Conservation (phyloP, 2,888 invertebrate species). For the Nemotelus nigrinus region DNA sequence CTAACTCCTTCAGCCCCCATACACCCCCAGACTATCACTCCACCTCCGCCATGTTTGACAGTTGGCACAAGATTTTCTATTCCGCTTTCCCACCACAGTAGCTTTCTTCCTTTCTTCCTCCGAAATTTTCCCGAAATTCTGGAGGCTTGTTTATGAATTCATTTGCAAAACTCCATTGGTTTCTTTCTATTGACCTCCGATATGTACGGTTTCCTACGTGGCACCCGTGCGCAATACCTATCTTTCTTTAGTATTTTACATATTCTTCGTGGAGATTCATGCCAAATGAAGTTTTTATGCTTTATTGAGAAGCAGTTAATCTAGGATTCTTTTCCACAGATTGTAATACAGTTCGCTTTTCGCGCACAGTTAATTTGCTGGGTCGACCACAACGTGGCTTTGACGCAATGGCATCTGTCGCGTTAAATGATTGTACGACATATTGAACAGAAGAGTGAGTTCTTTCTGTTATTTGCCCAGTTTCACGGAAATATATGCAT, state of each 20-base stretch:
- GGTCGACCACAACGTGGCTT: not conserved
- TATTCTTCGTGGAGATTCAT: not conserved
- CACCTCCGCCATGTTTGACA: constrained; percentile 45
- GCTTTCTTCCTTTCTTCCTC: no score
- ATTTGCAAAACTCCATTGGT: constrained; percentile 35
- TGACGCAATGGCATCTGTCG: not conserved
- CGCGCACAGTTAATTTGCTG: not conserved
- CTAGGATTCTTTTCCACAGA: not conserved
- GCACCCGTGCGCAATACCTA: no score
- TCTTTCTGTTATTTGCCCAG: constrained; percentile 11
- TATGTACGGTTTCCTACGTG: constrained; percentile 17
- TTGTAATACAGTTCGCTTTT: not conserved
- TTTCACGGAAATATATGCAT: not conserved
- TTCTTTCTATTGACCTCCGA: constrained; percentile 27
- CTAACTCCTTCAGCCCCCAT: constrained; percentile 18
- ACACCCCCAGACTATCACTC: constrained; percentile 45
- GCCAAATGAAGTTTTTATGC: not conserved
- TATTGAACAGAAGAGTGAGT: constrained; percentile 12
- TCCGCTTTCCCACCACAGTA: not conserved
- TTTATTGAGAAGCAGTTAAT: not conserved
- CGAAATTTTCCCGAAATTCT: no score
- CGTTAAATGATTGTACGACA: not conserved
- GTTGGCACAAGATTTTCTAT: constrained; percentile 35
- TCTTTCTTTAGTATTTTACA: not conserved
- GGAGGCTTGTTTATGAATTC: constrained; percentile 27